Base-by-base conservation (phyloP, 2,888 invertebrate genomes). In the Odontocerum albicorne region DNA sequence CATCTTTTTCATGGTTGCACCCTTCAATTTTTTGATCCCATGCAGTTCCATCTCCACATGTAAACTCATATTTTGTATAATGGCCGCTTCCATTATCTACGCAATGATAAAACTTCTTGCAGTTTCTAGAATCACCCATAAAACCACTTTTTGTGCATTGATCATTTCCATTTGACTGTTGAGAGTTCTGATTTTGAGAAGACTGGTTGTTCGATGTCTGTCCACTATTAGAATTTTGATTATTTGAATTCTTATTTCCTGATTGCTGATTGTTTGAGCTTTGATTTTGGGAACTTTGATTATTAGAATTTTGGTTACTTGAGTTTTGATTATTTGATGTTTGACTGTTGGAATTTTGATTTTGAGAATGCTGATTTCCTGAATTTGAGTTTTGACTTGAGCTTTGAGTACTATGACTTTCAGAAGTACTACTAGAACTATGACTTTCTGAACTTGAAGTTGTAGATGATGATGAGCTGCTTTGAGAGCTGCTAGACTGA, bases 81-180 rank as follows among this genome's bases (percentile, higher is more conserved):
- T 75, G 75, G 56, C 80, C 81, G 20, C 77, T 72, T 0, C 81
- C 83, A 65, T 81, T 78, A 53, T 77, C 74, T 16, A 89, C 87
- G 69, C 91, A 91, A 62, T 90, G 80, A 67, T 87, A 88, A 72
- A 90, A 91, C 67, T 85, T 87, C 56, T 77, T 83, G 65, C 90
- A 91, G 65, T 90, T 80, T 38, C 72, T 72, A 33, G 79, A 74
- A 68, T 90, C 84, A 10, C 84, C 82, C 65, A 85, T 80, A 68
- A 88, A 91, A 43, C 91, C 91, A 68, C 87, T 87, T 61, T 72
- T 70, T 16, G 68, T 70, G 66, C 88, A 88, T 53, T 62, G 49
- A 17, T 57, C 61, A 32, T 67, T 87, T 86, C 61, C 72, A 22
- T 8, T n/a, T 21, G 16, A 12, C 13, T 19, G 46, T 32, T 47